Evolutionary conservation across 1,140 invertebrate species (phyloP).

Genomic region (Meteorus sp.): DNA sequence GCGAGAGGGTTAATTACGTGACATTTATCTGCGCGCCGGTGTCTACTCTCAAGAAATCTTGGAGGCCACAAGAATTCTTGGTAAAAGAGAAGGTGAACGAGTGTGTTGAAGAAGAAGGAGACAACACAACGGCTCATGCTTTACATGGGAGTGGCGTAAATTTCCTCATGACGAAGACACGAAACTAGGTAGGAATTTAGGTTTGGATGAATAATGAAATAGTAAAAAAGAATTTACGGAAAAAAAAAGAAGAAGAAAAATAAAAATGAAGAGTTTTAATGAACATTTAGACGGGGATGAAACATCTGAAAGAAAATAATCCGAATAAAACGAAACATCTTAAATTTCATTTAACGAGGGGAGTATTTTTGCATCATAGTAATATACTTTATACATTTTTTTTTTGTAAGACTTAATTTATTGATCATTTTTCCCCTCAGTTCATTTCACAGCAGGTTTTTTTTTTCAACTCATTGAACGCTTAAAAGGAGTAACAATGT

Average conservation of each 20-base stretch:
- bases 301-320: no score
- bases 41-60: slow-evolving; percentile 45
- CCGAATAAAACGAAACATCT: neutral
- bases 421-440: no score
- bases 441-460: neutral
- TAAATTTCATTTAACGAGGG: neutral
- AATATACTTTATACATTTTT: neutral
- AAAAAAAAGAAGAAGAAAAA: neutral
- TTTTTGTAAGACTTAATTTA: neutral
- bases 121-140: neutral
- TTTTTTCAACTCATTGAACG: slow-evolving; percentile 6
- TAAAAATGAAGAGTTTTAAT: no score
- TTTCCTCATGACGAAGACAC: neutral
- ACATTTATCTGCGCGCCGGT: slow-evolving; percentile 52
- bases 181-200: slow-evolving; percentile 3
- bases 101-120: neutral
- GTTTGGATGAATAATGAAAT: no score
- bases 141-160: slow-evolving; percentile 10
- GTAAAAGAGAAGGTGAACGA: slow-evolving; percentile 18
- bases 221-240: neutral
- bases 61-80: slow-evolving; percentile 41
- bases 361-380: neutral
- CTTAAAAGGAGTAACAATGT: slow-evolving; percentile 21
- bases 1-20: slow-evolving; percentile 49
- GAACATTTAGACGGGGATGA: no score